A percentile compares a stretch with the other conserved stretches of the same genome.
Conservation (phyloP, 2,113 vertebrate species). For the Callopanchax toddi region DNA sequence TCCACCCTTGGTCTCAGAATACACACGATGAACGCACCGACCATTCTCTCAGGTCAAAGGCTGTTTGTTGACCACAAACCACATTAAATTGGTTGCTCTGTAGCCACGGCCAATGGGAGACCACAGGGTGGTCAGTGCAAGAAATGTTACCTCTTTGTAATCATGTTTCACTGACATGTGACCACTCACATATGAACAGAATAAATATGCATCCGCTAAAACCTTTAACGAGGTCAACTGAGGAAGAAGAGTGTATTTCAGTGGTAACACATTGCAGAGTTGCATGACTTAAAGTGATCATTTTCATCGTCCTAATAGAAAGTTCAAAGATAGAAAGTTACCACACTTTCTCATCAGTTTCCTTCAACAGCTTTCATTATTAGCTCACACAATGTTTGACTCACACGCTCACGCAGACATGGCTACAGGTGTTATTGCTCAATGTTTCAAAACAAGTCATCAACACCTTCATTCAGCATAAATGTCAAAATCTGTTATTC, state of each 20-base stretch:
- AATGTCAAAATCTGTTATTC: constrained; percentile 41
- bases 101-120: constrained; percentile 33
- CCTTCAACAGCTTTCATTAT: constrained; percentile 46
- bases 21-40: constrained; percentile 50
- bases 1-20: constrained; percentile 53
- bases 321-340: constrained; percentile 52
- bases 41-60: constrained; percentile 75
- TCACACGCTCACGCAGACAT: constrained; percentile 21
- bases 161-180: constrained; percentile 42
- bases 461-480: background rate
- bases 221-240: constrained; percentile 41
- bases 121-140: constrained; percentile 60
- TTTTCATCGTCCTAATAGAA: constrained; percentile 61
- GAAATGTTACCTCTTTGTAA: constrained; percentile 39
- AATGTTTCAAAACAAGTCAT: constrained; percentile 17
- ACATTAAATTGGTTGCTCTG: constrained; percentile 68
- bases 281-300: constrained; percentile 43
- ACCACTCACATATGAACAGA: constrained; percentile 49
- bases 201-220: constrained; percentile 26
- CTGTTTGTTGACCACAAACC: constrained; percentile 78
- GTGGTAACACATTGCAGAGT: constrained; percentile 27
- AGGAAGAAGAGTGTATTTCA: constrained; percentile 36
- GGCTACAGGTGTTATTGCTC: constrained; percentile 27
- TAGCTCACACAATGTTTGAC: constrained; percentile 50
- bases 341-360: constrained; percentile 62